Base-by-base conservation (phyloP, 2,797 vertebrate species). In the Cyclopterus lumpus region DNA sequence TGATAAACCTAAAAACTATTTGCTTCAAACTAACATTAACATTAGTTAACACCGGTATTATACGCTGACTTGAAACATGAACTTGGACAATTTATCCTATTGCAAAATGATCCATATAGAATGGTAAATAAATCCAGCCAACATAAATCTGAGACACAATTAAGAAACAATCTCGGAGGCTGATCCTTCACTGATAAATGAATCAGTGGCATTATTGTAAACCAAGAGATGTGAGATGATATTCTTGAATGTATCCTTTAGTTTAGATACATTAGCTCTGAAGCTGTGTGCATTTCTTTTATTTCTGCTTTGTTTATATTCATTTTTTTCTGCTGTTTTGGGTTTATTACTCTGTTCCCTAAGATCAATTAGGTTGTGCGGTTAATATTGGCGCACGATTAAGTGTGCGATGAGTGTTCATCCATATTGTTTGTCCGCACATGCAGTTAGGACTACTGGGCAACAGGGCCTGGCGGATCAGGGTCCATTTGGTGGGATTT, bases 401-500 rank as follows among this genome's bases (percentile, higher is more conserved):
- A 60, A 66, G 42, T 46, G 6, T 24, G 1, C 78, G 67, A 73
- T 64, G 68, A 73, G 61, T 75, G 54, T 70, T 62, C 14, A 67
- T 36, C 12, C 16, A 42, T 55, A 46, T 58, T 75, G 40, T 64
- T 42, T 67, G 16, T 78, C 36, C 49, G 15, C 57, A 40, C 30
- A 60, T 42, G 46, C 53, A 18, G 15, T 55, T 8, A 9, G 16
- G 75, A 78, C 73, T 38, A 22, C 15, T 57, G 62, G 70, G 77
- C 86, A 73, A 62, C 49, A 24, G 88, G 78, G 90, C 86, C 68
- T 59, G 28, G 59, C 80, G 80, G 72, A 49, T 82, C 77, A 2
- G 59, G 66, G 80, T 86, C 90, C 83, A 91, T 94, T 93, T 93
- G 80, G 26, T 24, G 65, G 40, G 92, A 94, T 94, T 94, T 93